Base-by-base conservation (phyloP, 2,888 invertebrate species). In the Synanthedon formicaeformis region DNA sequence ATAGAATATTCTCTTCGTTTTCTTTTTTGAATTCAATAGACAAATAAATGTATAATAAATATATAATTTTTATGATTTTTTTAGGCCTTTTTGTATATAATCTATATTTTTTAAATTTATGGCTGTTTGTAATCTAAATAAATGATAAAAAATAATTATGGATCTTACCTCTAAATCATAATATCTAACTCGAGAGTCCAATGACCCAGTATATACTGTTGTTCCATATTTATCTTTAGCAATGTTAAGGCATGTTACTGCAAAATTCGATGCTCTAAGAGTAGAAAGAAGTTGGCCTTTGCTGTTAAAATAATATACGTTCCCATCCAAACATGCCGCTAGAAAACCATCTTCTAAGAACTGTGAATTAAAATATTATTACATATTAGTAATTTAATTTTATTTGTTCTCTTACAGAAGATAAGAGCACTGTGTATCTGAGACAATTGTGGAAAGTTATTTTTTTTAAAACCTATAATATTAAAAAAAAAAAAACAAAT, bases 281-380 rank as follows among this genome's bases (percentile, higher is more conserved):
- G 89, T 88, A 57, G 86, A 82, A 50, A 89, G 62, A 48, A 90
- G 76, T 54, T 85, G 82, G 3, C 90, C 90, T 14, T 89, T 88
- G 6, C 87, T 73, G 61, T 84, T 87, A 67, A 90, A 91, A 68
- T 90, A 88, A 67, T 91, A 91, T 50, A 92, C 86, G 59, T 88
- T 88, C 53, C 92, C 92, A 59, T 90, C 90, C 55, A 91, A 87
- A 54, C 91, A 90, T 0, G 91, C 92, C 0, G 90, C 91, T 60
- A 92, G 68, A 69, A 92, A 89, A 53, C 89, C 86, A 59, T 89
- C 84, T 49, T 89, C 88, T 57, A 90, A 78, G 57, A 89, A 87
- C 92, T 92, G 80, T 34, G 54, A 86, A 83, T 58, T 55, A 56
- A 66, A 58, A 58, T 54, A 54, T 51, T 45, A 16, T 45, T 23